Evolutionary conservation across 2,113 vertebrate species (phyloP).

Genomic region (Ivindomyrus marchei): DNA sequence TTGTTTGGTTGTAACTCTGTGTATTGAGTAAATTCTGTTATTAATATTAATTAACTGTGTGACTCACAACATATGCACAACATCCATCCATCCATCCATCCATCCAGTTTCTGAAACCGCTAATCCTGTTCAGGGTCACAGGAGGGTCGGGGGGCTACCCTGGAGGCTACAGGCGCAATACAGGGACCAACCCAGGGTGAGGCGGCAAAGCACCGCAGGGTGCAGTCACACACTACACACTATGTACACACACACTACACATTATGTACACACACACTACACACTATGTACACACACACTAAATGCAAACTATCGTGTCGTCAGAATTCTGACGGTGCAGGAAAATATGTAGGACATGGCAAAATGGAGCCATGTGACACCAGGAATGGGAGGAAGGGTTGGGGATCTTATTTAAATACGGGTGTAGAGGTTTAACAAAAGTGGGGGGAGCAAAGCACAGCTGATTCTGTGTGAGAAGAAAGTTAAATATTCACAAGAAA

Average conservation of each 20-base stretch:
- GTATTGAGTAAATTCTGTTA: not conserved
- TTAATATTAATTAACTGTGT: not conserved
- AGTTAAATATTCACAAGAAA: not conserved
- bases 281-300: not conserved
- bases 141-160: too few relatives aligned
- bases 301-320: not conserved
- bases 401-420: not conserved
- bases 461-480: not conserved
- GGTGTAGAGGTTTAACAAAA: not conserved
- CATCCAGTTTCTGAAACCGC: too few relatives aligned
- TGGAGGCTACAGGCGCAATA: too few relatives aligned
- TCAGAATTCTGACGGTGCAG: not conserved
- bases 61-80: not conserved
- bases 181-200: too few relatives aligned
- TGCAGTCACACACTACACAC: too few relatives aligned
- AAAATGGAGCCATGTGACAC: not conserved
- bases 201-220: too few relatives aligned
- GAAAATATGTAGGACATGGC: not conserved
- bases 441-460: not conserved
- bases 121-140: too few relatives aligned
- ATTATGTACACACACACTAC: too few relatives aligned
- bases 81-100: too few relatives aligned
- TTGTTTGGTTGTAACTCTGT: constrained; percentile 28
- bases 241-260: not conserved
- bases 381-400: not conserved